Evolutionary conservation across 53 echinoderm and acorn worm genomes (phyloP), one percentile per base, ranked within the genome.

Genomic region (Paracentrotus lividus): DNA sequence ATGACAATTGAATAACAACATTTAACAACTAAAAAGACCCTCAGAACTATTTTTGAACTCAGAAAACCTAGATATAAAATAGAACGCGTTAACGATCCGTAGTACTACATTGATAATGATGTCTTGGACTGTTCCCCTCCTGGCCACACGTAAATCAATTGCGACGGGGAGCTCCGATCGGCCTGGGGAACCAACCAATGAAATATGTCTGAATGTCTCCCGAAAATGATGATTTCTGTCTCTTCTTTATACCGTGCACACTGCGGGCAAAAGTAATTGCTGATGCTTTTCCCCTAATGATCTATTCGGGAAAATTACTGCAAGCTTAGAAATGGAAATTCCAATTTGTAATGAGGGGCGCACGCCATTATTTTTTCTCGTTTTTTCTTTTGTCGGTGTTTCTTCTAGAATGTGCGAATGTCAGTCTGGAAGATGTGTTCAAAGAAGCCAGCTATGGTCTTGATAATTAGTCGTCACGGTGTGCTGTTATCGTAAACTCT

Each of bases 151-250:
- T 26, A 26, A 81, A 45, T 81, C 47, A 81, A 81, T 81, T 81
- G 44, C 81, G 44, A 81, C 47, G 45, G 27, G 81, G 44, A 81
- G 44, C 47, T 47, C n/a, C 23, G n/a, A 47, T 81, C 47, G 4
- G 81, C 81, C 81, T 27, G 81, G n/a, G 47, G 81, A 47, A 9
- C 3, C 45, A n/a, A 81, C 47, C 10, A 5, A n/a, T 26, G 47
- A 52, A 81, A 81, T 36, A 76, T 72, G 72, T 72, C 72, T 72
- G 72, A 72, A 72, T 72, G 81, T 81, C 81, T 81, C 47, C 81
- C 24, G n/a, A 81, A 81, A 81, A 81, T 47, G 47, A 81, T 26
- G 45, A 47, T 81, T 81, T 45, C 47, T 81, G 81, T 81, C 49
- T 47, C 81, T 81, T 45, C 40, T 72, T 47, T 45, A 26, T 47